Conservation (phyloP, 2,797 vertebrate species). For the Brachyrhaphis roseni region DNA sequence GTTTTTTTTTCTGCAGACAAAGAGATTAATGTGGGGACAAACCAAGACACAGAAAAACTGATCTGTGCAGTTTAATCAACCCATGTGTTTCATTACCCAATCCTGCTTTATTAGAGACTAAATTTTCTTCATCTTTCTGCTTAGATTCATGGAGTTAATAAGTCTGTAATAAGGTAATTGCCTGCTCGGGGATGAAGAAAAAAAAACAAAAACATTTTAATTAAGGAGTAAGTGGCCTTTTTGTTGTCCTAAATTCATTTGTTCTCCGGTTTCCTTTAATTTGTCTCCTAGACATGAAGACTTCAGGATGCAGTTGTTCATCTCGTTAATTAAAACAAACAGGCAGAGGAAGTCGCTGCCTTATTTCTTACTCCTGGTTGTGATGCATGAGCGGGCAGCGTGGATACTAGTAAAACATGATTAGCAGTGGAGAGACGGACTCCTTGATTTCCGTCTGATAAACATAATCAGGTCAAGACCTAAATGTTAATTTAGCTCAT, state of each 20-base stretch:
- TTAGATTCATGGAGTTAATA: slow-evolving; percentile 70
- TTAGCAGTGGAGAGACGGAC: slow-evolving; percentile 49
- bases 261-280: slow-evolving; percentile 53
- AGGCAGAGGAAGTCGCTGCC: slow-evolving; percentile 44
- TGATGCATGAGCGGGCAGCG: slow-evolving; percentile 70
- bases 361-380: slow-evolving; percentile 60
- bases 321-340: slow-evolving; percentile 72
- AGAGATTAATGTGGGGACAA: slow-evolving; percentile 37
- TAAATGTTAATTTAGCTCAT: slow-evolving; percentile 35
- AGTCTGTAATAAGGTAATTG: slow-evolving; percentile 60
- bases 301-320: slow-evolving; percentile 61
- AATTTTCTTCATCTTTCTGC: slow-evolving; percentile 65
- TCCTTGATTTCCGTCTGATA: slow-evolving; percentile 66
- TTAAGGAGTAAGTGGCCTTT: slow-evolving; percentile 62
- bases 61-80: slow-evolving; percentile 53
- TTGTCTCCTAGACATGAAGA: slow-evolving; percentile 69
- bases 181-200: slow-evolving; percentile 54
- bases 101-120: slow-evolving; percentile 52
- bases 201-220: slow-evolving; percentile 68
- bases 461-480: slow-evolving; percentile 59
- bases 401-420: slow-evolving; percentile 64
- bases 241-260: slow-evolving; percentile 36
- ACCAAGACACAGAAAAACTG: slow-evolving; percentile 44
- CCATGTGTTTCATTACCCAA: slow-evolving; percentile 47
- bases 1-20: neutral